Evolutionary conservation across 1,140 invertebrate species (phyloP).

Genomic region (Penaeus vannamei): DNA sequence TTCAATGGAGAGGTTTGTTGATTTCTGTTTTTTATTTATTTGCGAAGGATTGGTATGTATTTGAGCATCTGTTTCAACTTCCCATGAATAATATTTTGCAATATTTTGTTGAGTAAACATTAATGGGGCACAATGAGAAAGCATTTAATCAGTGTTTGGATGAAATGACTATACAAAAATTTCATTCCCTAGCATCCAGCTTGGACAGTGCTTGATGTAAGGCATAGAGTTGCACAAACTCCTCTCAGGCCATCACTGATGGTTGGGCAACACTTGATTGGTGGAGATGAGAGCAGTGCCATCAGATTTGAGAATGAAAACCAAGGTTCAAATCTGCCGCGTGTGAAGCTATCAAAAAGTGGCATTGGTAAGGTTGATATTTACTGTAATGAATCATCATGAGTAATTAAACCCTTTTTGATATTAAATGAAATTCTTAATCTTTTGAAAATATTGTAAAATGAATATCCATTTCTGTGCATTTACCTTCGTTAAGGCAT

Average conservation of each 20-base stretch:
- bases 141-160: too few species aligned
- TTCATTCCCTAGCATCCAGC: constrained; percentile 27
- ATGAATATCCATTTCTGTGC: too few species aligned
- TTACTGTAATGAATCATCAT: background rate
- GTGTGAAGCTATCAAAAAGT: constrained; percentile 11
- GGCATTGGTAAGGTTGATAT: constrained; percentile 35
- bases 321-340: constrained; percentile 22
- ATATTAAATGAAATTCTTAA: too few species aligned
- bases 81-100: background rate
- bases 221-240: background rate
- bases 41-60: too few species aligned
- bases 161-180: too few species aligned
- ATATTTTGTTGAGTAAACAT: background rate
- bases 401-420: too few species aligned
- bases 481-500: too few species aligned
- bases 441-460: too few species aligned
- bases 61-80: background rate
- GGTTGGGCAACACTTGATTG: constrained; percentile 34
- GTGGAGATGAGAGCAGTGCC: constrained; percentile 46
- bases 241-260: constrained; percentile 6
- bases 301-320: constrained; percentile 13
- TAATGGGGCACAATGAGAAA: background rate
- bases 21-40: constrained; percentile 23
- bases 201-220: constrained; percentile 31
- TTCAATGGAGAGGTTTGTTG: constrained; percentile 67